phyloP scores from a whole-genome alignment of 2,888 invertebrate species.

The Pycnomerus fuliginosus region DNA sequence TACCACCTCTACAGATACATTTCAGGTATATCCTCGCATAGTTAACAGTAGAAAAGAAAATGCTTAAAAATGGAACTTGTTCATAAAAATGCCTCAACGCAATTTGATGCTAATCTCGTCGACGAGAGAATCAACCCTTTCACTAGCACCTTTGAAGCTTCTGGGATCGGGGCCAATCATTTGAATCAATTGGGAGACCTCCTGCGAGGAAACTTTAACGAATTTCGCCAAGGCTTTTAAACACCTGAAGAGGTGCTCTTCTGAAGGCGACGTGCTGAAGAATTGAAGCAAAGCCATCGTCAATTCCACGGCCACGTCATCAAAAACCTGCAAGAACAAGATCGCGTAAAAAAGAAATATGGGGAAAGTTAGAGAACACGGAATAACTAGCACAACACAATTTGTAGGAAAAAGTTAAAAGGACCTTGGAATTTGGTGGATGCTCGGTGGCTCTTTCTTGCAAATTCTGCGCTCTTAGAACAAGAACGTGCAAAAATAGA shows the following conservation, averaged over 20 bases:
- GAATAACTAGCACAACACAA: too few species aligned
- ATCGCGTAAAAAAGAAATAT: too few species aligned
- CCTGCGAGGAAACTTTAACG: slow-evolving; percentile 72
- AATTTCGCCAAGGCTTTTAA: slow-evolving; percentile 75
- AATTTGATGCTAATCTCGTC: slow-evolving; percentile 70
- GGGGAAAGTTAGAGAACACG: too few species aligned
- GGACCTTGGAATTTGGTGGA: too few species aligned
- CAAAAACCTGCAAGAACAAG: slow-evolving; percentile 77
- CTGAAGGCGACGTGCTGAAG: slow-evolving; percentile 75
- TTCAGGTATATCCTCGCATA: too few species aligned
- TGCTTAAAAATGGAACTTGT: too few species aligned
- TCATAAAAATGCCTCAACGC: slow-evolving; percentile 50
- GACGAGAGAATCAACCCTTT: slow-evolving; percentile 78
- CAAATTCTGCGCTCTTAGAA: too few species aligned
- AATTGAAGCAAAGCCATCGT: slow-evolving; percentile 89
- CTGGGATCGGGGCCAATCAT: slow-evolving; percentile 88
- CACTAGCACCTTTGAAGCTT: slow-evolving; percentile 78
- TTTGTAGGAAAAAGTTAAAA: too few species aligned
- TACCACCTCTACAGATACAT: too few species aligned
- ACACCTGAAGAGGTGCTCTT: slow-evolving; percentile 78
- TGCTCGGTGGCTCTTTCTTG: too few species aligned
- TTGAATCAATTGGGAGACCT: slow-evolving; percentile 86
- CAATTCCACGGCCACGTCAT: slow-evolving; percentile 89
- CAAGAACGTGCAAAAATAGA: too few species aligned
- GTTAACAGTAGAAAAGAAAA: too few species aligned